Base-by-base conservation (phyloP, 2,113 vertebrate species). In the Halichoerus grypus region DNA sequence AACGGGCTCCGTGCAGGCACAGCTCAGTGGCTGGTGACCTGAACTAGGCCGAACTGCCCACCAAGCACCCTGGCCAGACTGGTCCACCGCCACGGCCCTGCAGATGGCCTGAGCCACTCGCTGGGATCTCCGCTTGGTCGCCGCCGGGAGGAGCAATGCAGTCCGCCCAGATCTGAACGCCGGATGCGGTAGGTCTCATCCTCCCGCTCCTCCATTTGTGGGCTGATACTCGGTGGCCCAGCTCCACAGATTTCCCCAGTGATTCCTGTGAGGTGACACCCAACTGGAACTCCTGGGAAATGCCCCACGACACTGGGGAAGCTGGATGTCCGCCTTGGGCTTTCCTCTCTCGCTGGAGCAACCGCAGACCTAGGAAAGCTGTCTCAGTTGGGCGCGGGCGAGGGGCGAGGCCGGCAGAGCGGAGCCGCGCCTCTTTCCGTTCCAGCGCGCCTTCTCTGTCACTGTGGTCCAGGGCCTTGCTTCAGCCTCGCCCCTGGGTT, bases 281-380 rank as follows among this genome's bases (percentile, higher is more conserved):
- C 51, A 80, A 0, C 8, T 36, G 57, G 46, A 59, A 21, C 46
- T 42, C 46, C 49, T 8, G 21, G 31, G 36, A 79, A 46, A 24
- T 9, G 59, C 36, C 71, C 26, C 26, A 7, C 57, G 9, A 2
- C 2, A 18, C 51, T 15, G 24, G 65, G 53, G 53, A 18, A 61
- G 24, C 22, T 12, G 28, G 11, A 31, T 33, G 63, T 39, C 53
- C 8, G 14, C 11, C 18, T 5, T 51, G 53, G 39, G 39, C 39
- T 71, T 36, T n/a, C 10, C 5, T 24, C 16, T 59, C 39, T 14
- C 7, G 0, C 22, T 39, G 63, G 5, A 42, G 77, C 71, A 51
- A 16, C 12, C 0, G 1, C 2, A 22, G 26, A 7, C 26, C 24
- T 4, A 42, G 13, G 24, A 42, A 10, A 9, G 19, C 9, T 1